Evolutionary conservation across 2,113 vertebrate species (phyloP), one percentile per base, ranked within the genome.

Genomic region (Coreoperca whiteheadi): DNA sequence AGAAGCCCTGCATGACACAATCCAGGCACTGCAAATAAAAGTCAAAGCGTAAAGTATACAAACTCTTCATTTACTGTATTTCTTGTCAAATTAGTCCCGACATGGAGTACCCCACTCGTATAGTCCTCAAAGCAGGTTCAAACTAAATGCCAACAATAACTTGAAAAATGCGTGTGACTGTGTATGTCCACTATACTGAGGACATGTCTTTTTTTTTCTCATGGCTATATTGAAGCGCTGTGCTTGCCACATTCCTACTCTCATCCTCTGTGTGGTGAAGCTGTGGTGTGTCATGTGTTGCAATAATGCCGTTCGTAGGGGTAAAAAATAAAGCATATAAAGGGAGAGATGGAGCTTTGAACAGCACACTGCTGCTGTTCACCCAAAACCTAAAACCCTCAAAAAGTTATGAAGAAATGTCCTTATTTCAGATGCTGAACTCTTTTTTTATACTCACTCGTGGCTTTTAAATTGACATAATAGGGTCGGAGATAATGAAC

Each of bases 61-160:
- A n/a, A 10, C 23, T 43, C 16, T 59, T 51, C 2, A 21, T 21
- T 51, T 8, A 18, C 46, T 48, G 16, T 48, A 18, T 48, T 30
- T 28, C 46, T 72, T 56, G 30, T 57, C 28, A 32, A 50, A 23
- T 37, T 54, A 65, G 12, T 28, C n/a, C 50, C 23, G 16, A 43
- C 14, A n/a, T 54, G 51, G 18, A n/a, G 39, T 8, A 43, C 15
- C 41, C 71, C 41, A 65, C 51, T 39, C 10, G 4, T 12, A 0
- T 8, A 39, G 65, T 81, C 87, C 78, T 86, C 72, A 30, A 84
- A 75, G 18, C 65, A 75, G 79, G 71, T 80, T 73, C n/a, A 77
- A 77, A 46, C 61, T 25, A 32, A 8, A n/a, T 30, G 48, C 67
- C 77, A 50, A 74, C 10, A 64, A 10, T 16, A 34, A 18, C 34